These are phyloP conservation scores for Idaea straminata DNA, from an alignment of 2,888 invertebrate species.

Conservation along the genomic window DNA sequence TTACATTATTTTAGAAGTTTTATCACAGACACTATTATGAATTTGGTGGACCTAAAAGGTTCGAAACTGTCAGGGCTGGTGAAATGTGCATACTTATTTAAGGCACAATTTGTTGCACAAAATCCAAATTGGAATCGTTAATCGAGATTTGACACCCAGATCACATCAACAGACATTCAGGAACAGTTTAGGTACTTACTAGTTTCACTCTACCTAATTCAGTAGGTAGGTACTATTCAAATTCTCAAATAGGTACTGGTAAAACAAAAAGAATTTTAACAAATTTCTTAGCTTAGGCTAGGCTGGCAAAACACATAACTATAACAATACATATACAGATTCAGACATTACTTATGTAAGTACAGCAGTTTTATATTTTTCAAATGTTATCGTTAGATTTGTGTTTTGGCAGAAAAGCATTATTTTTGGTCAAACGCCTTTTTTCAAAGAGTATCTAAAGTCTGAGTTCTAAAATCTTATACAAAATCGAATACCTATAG, in stretches of 20 bases:
- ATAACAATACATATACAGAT: slow-evolving; percentile 26
- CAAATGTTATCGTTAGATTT: slow-evolving; percentile 41
- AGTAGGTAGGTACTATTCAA: slow-evolving; percentile 29
- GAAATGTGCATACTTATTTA: slow-evolving; percentile 13
- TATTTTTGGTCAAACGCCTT: slow-evolving; percentile 53
- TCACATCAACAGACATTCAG: slow-evolving; percentile 70
- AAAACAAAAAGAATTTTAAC: slow-evolving; percentile 54
- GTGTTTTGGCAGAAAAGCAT: slow-evolving; percentile 75
- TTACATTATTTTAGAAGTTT: slow-evolving; percentile 13
- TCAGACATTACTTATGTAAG: slow-evolving; percentile 26
- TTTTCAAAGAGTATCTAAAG: slow-evolving; percentile 49
- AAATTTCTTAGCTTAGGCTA: slow-evolving; percentile 77
- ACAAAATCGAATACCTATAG: too few species aligned
- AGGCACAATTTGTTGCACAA: slow-evolving; percentile 45
- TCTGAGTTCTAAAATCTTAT: slow-evolving; percentile 8
- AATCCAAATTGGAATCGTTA: slow-evolving; percentile 61
- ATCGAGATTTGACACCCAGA: slow-evolving; percentile 70
- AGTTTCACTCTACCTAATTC: slow-evolving; percentile 47
- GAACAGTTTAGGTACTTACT: slow-evolving; percentile 45
- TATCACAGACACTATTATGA: neutral
- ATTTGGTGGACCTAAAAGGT: slow-evolving; percentile 9
- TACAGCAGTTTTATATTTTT: slow-evolving; percentile 20
- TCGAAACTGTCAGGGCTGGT: slow-evolving; percentile 8
- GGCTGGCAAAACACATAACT: slow-evolving; percentile 69
- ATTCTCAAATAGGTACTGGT: slow-evolving; percentile 20